phyloP scores from a whole-genome alignment of 1,140 invertebrate species.

The Drosophila elegans region DNA sequence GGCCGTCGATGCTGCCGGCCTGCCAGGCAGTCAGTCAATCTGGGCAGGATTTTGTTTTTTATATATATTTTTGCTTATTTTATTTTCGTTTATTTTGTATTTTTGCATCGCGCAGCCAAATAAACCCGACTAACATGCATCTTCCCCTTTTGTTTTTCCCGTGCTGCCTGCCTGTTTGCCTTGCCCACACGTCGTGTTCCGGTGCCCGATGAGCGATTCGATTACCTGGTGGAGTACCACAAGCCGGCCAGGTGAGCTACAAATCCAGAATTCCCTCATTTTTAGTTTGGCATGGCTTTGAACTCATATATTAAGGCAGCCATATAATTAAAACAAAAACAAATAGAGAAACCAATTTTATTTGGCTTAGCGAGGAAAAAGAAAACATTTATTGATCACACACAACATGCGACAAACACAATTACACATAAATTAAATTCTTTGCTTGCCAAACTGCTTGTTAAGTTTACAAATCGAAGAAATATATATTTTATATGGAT shows the following conservation, averaged over 20 bases:
- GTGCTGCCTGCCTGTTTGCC: constrained; percentile 48
- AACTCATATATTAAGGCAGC: no score
- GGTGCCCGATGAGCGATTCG: constrained; percentile 97
- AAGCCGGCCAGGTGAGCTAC: constrained; percentile 95
- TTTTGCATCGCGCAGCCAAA: constrained; percentile 10
- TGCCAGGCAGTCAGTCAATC: constrained; percentile 39
- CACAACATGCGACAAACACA: no score
- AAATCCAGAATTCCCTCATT: not conserved
- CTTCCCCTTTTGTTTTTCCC: constrained; percentile 13
- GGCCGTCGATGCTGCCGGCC: constrained; percentile 54
- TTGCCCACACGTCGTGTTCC: constrained; percentile 95
- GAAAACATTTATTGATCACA: not conserved
- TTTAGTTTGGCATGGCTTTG: not conserved
- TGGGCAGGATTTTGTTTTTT: not conserved
- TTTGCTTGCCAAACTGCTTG: not conserved
- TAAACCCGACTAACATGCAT: constrained; percentile 58
- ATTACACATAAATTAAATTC: not conserved
- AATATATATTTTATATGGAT: not conserved
- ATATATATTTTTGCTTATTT: not conserved
- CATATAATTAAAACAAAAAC: no score
- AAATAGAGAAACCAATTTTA: no score
- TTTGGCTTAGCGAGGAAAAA: no score
- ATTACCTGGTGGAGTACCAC: constrained; percentile 96
- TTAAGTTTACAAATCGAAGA: not conserved
- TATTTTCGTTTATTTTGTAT: not conserved